Evolutionary conservation across 1,140 invertebrate species (phyloP), one percentile per base, ranked within the genome.

Genomic region (Microplitis demolitor): DNA sequence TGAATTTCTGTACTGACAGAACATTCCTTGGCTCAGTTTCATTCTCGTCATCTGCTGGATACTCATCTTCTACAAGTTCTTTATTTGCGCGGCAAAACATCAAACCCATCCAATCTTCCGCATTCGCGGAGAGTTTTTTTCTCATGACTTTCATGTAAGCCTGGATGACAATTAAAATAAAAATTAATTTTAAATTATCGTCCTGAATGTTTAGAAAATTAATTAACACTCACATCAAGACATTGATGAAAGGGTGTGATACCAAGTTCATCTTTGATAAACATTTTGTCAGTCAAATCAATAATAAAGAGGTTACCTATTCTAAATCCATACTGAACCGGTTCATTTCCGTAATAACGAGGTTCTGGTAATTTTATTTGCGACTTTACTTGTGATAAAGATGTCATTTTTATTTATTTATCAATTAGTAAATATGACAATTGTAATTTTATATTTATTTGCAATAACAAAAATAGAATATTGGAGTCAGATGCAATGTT

Each of bases 21-120:
- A 58, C n/a, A 31, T 31, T 31, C 5, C 31, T 31, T 4, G 56
- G 56, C 56, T 58, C 56, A 11, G 56, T 31, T 8, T 51, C 33
- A 63, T 54, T 64, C 8, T 67, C 45, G 3, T 78, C 72, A 3
- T 78, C 14, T 16, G 66, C 76, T 1, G 66, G 39, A 66, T 79
- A 66, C 8, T 79, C 39, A 35, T 75, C 37, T 11, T 64, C 64
- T 8, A 74, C 50, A 6, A 13, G 4, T 13, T 81, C 73, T 2
- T 39, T 76, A 3, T 76, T 37, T 14, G 74, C 63, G 1, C 67
- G 81, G 67, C 81, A 81, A 3, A 83, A 39, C 3, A 78, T 70
- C 9, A 82, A 39, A 34, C 79, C 77, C 76, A 82, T 78, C 75
- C 76, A 80, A 75, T 82, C 80, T 51, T 76, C 61, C 58, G 50